Conservation (phyloP, 2,113 vertebrate species). For the Thymallus thymallus region DNA sequence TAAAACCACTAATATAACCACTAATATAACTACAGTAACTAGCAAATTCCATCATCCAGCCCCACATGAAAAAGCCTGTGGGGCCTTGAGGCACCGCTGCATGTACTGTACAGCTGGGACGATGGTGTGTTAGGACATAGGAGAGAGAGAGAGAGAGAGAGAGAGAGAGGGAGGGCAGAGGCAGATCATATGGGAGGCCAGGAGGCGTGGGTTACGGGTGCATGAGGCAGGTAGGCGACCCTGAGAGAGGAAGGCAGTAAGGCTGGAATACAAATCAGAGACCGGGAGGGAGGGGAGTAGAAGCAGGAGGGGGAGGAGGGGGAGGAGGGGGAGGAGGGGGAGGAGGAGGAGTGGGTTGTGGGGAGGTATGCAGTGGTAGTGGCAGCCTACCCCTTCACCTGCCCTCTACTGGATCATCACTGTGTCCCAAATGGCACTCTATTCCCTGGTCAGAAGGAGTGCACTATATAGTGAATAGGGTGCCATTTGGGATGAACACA, state of each 20-base stretch:
- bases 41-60: conserved; percentile 25
- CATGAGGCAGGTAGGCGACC: not conserved
- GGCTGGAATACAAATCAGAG: not conserved
- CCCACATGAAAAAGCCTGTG: too few relatives aligned
- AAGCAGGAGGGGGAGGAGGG: not conserved
- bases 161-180: not conserved
- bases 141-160: not conserved
- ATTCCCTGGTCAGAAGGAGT: too few relatives aligned
- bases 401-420: too few relatives aligned
- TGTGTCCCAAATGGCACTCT: too few relatives aligned
- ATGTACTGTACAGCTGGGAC: too few relatives aligned
- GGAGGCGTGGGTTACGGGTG: too few relatives aligned
- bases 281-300: not conserved
- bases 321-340: not conserved
- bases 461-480: too few relatives aligned
- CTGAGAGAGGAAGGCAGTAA: not conserved
- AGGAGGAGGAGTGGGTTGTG: not conserved
- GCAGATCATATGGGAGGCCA: too few relatives aligned
- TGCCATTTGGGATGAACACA: too few relatives aligned
- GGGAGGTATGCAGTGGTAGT: not conserved
- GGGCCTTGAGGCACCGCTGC: too few relatives aligned
- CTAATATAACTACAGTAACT: conserved; percentile 18
- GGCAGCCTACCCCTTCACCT: too few relatives aligned
- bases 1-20: not conserved
- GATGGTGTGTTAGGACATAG: conserved; percentile 13